Evolutionary conservation across 1,140 invertebrate species (phyloP).

Genomic region (Asobara japonica): DNA sequence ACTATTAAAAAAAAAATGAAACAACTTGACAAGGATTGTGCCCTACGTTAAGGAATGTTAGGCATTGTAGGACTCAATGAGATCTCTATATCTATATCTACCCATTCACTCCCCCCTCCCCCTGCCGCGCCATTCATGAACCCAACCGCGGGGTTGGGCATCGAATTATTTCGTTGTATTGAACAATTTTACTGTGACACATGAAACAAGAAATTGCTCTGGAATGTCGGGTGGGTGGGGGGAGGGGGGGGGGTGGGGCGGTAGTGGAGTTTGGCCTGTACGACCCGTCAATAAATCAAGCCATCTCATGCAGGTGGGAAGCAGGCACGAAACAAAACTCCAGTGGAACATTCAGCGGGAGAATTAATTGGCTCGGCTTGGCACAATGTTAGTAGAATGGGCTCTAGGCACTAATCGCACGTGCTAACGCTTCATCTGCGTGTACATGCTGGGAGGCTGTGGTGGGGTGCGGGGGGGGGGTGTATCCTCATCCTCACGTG

Average conservation of each 20-base stretch:
- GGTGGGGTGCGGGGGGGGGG: too few species aligned
- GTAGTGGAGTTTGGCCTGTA: background rate
- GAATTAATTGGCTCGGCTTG: constrained; percentile 13
- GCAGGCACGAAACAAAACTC: constrained; percentile 13
- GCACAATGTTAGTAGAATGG: constrained; percentile 12
- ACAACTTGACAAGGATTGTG: too few species aligned
- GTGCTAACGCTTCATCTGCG: constrained; percentile 6
- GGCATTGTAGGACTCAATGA: too few species aligned
- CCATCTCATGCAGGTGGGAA: constrained; percentile 8
- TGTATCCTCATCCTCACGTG: too few species aligned
- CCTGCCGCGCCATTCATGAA: background rate
- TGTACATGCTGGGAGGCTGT: too few species aligned
- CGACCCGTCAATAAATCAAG: constrained; percentile 15
- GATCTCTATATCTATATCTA: background rate
- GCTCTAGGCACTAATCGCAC: constrained; percentile 8
- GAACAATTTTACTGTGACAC: background rate
- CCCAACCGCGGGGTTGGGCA: background rate
- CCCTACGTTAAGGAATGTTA: too few species aligned
- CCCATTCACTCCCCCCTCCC: background rate
- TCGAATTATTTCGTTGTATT: background rate
- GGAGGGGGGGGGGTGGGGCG: background rate
- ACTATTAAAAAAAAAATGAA: too few species aligned
- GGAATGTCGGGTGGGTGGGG: background rate
- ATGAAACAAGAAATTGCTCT: background rate
- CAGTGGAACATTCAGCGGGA: constrained; percentile 5